phyloP scores from a whole-genome alignment of 2,888 invertebrate genomes.

The Amiota mariae region DNA sequence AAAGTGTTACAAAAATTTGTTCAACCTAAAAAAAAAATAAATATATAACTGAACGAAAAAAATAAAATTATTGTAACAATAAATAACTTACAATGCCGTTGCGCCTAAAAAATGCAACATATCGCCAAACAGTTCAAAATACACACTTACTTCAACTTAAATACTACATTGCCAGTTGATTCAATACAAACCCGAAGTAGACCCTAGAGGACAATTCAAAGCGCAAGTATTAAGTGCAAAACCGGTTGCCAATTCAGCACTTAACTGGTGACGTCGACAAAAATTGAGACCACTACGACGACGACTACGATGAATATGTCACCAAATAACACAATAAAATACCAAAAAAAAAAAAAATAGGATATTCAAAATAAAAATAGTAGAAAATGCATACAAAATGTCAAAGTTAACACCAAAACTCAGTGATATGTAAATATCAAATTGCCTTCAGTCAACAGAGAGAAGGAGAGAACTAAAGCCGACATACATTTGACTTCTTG shows the following conservation, averaged over 20 bases:
- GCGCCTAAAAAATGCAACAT: constrained; percentile 3
- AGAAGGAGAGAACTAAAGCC: too few relatives aligned
- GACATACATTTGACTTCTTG: too few relatives aligned
- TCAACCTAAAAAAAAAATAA: too few relatives aligned
- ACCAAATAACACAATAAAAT: too few relatives aligned
- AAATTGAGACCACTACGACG: not conserved
- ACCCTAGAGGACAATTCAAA: constrained; percentile 5
- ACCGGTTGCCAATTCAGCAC: constrained; percentile 15
- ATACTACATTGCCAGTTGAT: not conserved
- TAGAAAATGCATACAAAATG: constrained; percentile 11
- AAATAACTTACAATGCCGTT: constrained; percentile 8
- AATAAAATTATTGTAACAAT: constrained; percentile 6
- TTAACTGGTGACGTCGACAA: not conserved
- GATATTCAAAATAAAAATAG: not conserved
- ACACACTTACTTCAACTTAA: not conserved
- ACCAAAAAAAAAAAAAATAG: too few relatives aligned
- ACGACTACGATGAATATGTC: not conserved
- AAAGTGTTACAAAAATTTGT: too few relatives aligned
- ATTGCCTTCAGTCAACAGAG: not conserved
- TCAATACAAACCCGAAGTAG: not conserved
- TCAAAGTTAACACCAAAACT: constrained; percentile 19
- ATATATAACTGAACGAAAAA: not conserved
- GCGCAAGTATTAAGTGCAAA: constrained; percentile 4
- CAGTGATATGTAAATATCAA: constrained; percentile 24
- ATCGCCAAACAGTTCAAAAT: not conserved